These are phyloP conservation scores for Ischnus inquisitorius DNA, from an alignment of 2,888 invertebrate genomes.

Conservation along the genomic window DNA sequence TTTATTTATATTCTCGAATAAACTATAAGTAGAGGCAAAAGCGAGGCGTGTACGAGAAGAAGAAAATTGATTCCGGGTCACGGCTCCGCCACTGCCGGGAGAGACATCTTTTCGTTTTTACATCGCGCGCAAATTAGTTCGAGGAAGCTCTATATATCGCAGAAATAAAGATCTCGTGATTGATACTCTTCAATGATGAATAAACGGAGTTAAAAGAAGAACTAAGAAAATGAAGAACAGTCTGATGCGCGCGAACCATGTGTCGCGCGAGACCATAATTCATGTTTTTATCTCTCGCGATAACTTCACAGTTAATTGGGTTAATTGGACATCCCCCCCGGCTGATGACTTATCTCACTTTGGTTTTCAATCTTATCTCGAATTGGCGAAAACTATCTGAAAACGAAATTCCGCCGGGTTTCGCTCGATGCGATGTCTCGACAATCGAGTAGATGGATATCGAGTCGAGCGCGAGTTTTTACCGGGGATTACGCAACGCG, in stretches of 20 bases:
- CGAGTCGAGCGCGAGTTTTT: constrained; percentile 23
- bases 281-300: not conserved
- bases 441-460: constrained; percentile 15
- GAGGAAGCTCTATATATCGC: not conserved
- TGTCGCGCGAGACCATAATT: too few species aligned
- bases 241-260: too few species aligned
- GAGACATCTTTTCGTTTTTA: not conserved
- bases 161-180: not conserved
- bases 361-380: too few species aligned
- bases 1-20: constrained; percentile 18
- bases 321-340: too few species aligned
- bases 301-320: not conserved
- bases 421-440: too few species aligned
- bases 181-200: not conserved
- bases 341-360: not conserved
- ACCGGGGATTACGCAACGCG: constrained; percentile 42
- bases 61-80: not conserved
- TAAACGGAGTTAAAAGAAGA: not conserved
- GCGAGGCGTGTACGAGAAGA: not conserved
- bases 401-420: too few species aligned
- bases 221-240: too few species aligned
- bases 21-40: not conserved
- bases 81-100: not conserved
- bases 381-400: too few species aligned
- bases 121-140: not conserved